These are phyloP conservation scores for Cynaeus angustus DNA, from an alignment of 2,888 invertebrate species.

Conservation along the genomic window DNA sequence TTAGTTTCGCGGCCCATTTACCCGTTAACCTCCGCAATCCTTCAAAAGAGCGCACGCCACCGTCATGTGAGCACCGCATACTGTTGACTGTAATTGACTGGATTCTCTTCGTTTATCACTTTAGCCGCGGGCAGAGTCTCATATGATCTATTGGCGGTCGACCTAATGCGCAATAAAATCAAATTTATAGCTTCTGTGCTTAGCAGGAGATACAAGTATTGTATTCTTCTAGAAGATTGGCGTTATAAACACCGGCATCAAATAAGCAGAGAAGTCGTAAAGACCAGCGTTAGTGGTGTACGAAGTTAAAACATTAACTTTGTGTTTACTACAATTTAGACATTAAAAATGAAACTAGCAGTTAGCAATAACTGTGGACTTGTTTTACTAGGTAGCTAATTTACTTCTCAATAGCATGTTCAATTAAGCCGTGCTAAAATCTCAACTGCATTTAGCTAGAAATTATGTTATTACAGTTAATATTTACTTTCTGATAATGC, in stretches of 20 bases:
- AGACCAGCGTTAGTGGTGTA: too few relatives aligned
- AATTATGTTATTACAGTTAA: too few relatives aligned
- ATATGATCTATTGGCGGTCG: slow-evolving; percentile 37
- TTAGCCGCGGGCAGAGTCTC: slow-evolving; percentile 22
- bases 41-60: slow-evolving; percentile 59
- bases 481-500: too few relatives aligned
- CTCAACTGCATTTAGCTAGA: too few relatives aligned
- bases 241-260: slow-evolving; percentile 24
- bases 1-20: slow-evolving; percentile 67
- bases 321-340: too few relatives aligned
- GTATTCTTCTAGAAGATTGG: slow-evolving; percentile 22
- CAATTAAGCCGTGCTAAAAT: too few relatives aligned
- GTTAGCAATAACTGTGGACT: too few relatives aligned
- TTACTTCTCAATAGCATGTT: too few relatives aligned
- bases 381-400: too few relatives aligned
- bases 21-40: slow-evolving; percentile 65
- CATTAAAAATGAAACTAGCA: too few relatives aligned
- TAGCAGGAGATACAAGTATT: slow-evolving; percentile 35
- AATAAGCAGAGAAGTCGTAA: neutral
- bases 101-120: slow-evolving; percentile 39
- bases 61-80: slow-evolving; percentile 57
- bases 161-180: slow-evolving; percentile 43
- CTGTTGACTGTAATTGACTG: slow-evolving; percentile 58
- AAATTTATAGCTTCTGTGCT: slow-evolving; percentile 43
- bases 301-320: too few relatives aligned